Percentiles rank a stretch among this genome's conserved stretches.
phyloP scores from a whole-genome alignment of 2,888 invertebrate genomes.

The Agrochola circellaris region DNA sequence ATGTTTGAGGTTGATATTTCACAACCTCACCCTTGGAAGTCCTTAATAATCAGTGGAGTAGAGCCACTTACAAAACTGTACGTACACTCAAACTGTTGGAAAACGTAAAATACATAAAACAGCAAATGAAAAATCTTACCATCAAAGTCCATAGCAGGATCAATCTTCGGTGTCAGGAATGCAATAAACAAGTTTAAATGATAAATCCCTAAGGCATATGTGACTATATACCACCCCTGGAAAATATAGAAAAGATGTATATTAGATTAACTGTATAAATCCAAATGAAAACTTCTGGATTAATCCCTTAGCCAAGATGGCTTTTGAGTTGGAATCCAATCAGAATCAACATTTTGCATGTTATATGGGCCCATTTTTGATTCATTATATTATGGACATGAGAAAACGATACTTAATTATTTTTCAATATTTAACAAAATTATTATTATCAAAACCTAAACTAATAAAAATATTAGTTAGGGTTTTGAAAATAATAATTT shows the following conservation, averaged over 20 bases:
- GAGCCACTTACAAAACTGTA: not conserved
- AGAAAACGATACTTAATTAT: not conserved
- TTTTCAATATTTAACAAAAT: not conserved
- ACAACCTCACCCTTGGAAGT: not conserved
- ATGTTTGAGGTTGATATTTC: not conserved
- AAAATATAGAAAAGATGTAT: slow-evolving; percentile 70
- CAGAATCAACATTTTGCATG: not conserved
- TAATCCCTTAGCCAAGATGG: not conserved
- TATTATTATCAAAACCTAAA: not conserved
- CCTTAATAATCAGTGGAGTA: not conserved
- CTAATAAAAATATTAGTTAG: not conserved
- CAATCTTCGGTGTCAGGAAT: slow-evolving; percentile 99
- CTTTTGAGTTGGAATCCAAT: slow-evolving; percentile 3
- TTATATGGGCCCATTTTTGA: not conserved
- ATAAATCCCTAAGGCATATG: slow-evolving; percentile 99
- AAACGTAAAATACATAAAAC: not conserved
- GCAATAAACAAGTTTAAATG: slow-evolving; percentile 99
- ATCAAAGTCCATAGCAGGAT: slow-evolving; percentile 98
- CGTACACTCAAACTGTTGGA: not conserved
- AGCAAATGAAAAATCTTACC: slow-evolving; percentile 86
- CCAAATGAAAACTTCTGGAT: not conserved
- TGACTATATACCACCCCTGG: slow-evolving; percentile 99
- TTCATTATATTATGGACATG: not conserved
- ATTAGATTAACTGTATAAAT: slow-evolving; percentile 2
- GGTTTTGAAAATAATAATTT: not conserved